phyloP scores from a whole-genome alignment of 53 echinoderm and acorn worm species.

The Arbacia lixula region DNA sequence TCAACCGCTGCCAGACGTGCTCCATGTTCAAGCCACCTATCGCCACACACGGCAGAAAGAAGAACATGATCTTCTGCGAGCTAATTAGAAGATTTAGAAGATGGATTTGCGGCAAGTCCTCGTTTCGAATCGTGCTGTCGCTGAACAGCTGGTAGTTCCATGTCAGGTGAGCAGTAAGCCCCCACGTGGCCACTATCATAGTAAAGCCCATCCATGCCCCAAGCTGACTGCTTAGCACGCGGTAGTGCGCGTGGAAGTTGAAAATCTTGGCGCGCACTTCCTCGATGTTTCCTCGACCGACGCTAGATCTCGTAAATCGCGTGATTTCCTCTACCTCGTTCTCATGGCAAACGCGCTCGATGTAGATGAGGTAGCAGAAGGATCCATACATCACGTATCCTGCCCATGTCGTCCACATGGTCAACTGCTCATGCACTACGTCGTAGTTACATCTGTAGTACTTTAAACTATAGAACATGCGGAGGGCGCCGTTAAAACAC shows the following conservation, averaged over 20 bases:
- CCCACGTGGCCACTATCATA: slow-evolving; percentile 75
- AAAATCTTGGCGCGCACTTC: slow-evolving; percentile 36
- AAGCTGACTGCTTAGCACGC: slow-evolving; percentile 53
- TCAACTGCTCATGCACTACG: slow-evolving; percentile 31
- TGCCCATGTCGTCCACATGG: slow-evolving; percentile 62
- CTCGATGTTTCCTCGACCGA: slow-evolving; percentile 33
- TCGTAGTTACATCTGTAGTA: not conserved
- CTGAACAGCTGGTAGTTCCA: slow-evolving; percentile 74
- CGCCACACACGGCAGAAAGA: slow-evolving; percentile 67
- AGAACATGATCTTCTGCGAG: slow-evolving; percentile 87
- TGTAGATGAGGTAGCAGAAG: slow-evolving; percentile 76
- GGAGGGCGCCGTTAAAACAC: slow-evolving; percentile 38
- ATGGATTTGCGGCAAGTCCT: too few relatives aligned
- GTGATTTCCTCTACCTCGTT: slow-evolving; percentile 42
- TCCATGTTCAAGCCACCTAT: slow-evolving; percentile 75
- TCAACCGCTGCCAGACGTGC: slow-evolving; percentile 71
- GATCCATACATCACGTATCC: slow-evolving; percentile 63
- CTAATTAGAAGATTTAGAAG: too few relatives aligned
- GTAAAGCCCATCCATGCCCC: slow-evolving; percentile 74
- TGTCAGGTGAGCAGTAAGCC: slow-evolving; percentile 68
- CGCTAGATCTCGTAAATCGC: slow-evolving; percentile 49
- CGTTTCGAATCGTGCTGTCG: not conserved
- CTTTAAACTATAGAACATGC: slow-evolving; percentile 55
- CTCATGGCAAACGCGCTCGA: slow-evolving; percentile 60
- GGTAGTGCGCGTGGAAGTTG: slow-evolving; percentile 44